A percentile compares a stretch with the other conserved stretches of the same genome.
Evolutionary conservation across 1,140 invertebrate genomes (phyloP).

Genomic region (Heliconius himera): DNA sequence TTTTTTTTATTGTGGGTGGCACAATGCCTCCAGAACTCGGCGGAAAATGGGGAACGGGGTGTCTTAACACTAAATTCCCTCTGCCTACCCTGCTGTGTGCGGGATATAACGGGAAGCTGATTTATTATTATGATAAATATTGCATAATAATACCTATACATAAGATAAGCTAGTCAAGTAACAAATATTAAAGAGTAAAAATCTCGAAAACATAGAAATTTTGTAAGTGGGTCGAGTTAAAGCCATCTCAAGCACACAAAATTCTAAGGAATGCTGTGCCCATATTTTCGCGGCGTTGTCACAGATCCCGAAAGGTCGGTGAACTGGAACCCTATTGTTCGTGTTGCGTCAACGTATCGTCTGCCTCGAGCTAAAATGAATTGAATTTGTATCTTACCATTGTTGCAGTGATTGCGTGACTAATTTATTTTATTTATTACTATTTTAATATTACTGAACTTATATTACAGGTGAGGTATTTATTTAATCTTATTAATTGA

Average conservation of each 20-base stretch:
- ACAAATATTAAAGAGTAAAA: background rate
- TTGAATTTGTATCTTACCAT: slow-evolving; percentile 77
- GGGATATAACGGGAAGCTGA: too few relatives aligned
- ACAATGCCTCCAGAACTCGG: too few relatives aligned
- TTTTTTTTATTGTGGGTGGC: too few relatives aligned
- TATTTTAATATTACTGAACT: slow-evolving; percentile 44
- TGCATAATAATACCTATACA: background rate
- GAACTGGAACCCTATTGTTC: slow-evolving; percentile 78
- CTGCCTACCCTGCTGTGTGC: too few relatives aligned
- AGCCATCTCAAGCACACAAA: slow-evolving; percentile 50
- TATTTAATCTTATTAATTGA: background rate
- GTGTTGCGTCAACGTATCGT: slow-evolving; percentile 78
- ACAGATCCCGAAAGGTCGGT: slow-evolving; percentile 76
- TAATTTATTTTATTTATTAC: slow-evolving; percentile 64
- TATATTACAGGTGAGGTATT: slow-evolving; percentile 32
- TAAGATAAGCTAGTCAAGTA: background rate
- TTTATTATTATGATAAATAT: background rate
- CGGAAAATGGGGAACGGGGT: too few relatives aligned
- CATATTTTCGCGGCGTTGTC: slow-evolving; percentile 79
- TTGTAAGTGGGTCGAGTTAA: slow-evolving; percentile 11
- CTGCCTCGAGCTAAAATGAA: slow-evolving; percentile 74
- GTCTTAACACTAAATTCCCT: too few relatives aligned
- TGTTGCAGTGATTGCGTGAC: slow-evolving; percentile 72
- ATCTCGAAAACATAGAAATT: slow-evolving; percentile 28
- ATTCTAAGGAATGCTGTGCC: slow-evolving; percentile 59